Conservation (phyloP, 2,113 vertebrate species). For the Thymallus thymallus region DNA sequence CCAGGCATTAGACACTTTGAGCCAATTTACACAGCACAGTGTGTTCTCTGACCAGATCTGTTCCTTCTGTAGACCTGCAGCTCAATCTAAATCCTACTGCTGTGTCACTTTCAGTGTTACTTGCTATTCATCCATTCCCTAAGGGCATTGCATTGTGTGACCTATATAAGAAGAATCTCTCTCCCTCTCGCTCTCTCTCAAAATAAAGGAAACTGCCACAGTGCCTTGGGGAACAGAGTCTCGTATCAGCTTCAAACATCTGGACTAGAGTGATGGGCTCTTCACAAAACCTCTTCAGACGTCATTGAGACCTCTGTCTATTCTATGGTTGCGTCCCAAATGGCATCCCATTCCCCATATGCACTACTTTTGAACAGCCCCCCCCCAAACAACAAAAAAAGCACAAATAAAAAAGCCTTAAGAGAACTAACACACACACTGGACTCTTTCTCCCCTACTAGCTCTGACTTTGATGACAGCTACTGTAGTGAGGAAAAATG, state of each 20-base stretch:
- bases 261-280: constrained; percentile 68
- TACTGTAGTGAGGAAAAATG: no score
- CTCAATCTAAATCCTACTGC: constrained; percentile 10
- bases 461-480: no score
- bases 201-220: constrained; percentile 56
- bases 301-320: constrained; percentile 55
- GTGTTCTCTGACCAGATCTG: constrained; percentile 24
- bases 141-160: constrained; percentile 53
- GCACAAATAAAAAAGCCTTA: no score
- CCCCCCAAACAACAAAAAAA: no score
- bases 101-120: constrained; percentile 37
- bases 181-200: constrained; percentile 20
- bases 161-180: constrained; percentile 44
- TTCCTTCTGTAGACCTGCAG: constrained; percentile 38
- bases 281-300: constrained; percentile 60
- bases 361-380: no score
- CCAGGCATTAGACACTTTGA: neutral
- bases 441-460: no score
- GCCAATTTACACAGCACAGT: neutral
- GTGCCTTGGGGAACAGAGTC: constrained; percentile 55
- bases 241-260: constrained; percentile 69
- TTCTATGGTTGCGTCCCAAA: no score
- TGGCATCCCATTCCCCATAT: no score
- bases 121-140: constrained; percentile 35
- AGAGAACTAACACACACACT: no score